Conservation (phyloP, 2,113 vertebrate species). For the Ranitomeya variabilis region DNA sequence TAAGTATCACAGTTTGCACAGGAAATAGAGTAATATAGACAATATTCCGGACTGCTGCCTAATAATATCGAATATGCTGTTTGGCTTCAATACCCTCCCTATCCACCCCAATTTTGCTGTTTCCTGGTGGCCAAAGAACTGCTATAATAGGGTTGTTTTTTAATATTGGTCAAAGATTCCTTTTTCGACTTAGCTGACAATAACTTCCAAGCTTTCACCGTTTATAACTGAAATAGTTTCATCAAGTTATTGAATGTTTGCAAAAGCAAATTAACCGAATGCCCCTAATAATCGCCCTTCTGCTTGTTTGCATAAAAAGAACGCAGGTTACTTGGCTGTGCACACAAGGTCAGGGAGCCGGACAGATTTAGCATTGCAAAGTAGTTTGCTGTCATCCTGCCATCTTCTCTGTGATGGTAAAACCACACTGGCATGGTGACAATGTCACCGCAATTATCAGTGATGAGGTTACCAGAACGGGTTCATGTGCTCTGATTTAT, state of each 20-base stretch:
- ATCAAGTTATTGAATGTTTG: not conserved
- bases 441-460: not conserved
- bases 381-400: not conserved
- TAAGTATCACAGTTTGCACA: too few species aligned
- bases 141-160: not conserved
- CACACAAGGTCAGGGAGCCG: not conserved
- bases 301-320: not conserved
- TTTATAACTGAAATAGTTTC: not conserved
- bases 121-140: too few species aligned
- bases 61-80: too few species aligned
- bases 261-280: not conserved
- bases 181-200: not conserved
- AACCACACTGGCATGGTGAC: not conserved
- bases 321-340: not conserved
- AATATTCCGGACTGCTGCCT: too few species aligned
- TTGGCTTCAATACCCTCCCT: too few species aligned
- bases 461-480: not conserved
- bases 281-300: not conserved
- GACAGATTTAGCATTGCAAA: conserved; percentile 3
- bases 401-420: not conserved
- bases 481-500: not conserved
- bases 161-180: not conserved
- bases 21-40: too few species aligned
- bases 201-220: not conserved
- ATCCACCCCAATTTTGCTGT: too few species aligned